Base-by-base conservation (phyloP, 1,140 invertebrate genomes). In the Plectrocnemia conspersa region DNA sequence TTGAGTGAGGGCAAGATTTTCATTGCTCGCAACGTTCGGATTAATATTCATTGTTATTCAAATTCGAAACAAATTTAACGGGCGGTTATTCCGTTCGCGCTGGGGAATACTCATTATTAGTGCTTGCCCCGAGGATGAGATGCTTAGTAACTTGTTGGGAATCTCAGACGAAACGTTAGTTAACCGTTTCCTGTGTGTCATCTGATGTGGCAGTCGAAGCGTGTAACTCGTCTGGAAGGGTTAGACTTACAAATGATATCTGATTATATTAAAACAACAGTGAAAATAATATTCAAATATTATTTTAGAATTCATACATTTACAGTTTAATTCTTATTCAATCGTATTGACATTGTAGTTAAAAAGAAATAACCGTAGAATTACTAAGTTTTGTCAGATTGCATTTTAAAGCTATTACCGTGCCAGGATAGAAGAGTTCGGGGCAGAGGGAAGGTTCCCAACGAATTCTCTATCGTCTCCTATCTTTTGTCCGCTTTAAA, bases 21-120 rank as follows among this genome's bases (percentile, higher is more conserved):
- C n/a, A n/a, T n/a, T n/a, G n/a, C n/a, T 47, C 15, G 33, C 41
- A 55, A 47, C 53, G 16, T 23, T 25, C 47, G 36, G 41, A 59
- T 59, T 59, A 59, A 59, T 59, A 59, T 59, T 59, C 58, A 59
- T 59, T 56, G 53, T 59, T 59, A 56, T 59, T 59, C 53, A 56
- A 55, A 56, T 59, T 47, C 46, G 53, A 56, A 56, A 59, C 50
- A 56, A 52, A 59, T 56, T 59, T 59, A 40, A 54, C 52, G 55
- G 52, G 40, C 56, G 49, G 56, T 59, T 59, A 48, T 48, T 48
- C 24, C 29, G 40, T 15, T 38, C 19, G 42, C 10, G 40, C n/a
- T 7, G 42, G 42, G 10, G 42, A n/a, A 11, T 6, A 15, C 46
- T 48, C 46, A 48, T 48, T 48, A 48, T 48, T 23, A 27, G 25